A percentile compares a stretch with the other conserved stretches of the same genome.
phyloP scores from a whole-genome alignment of 2,888 invertebrate species.

The Cheiracanthium punctorium region DNA sequence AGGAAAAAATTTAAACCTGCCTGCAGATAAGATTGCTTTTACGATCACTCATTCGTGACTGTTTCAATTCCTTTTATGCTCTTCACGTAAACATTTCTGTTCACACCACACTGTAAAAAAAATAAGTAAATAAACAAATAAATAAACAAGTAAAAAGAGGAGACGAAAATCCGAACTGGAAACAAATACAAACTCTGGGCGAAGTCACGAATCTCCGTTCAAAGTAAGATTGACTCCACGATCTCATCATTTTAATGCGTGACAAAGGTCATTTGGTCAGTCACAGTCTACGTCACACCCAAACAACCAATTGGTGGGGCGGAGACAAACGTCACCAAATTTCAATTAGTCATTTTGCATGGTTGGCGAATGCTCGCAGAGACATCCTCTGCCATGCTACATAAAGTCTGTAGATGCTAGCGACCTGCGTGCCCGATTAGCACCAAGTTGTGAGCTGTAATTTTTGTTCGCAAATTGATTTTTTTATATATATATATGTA shows the following conservation, averaged over 20 bases:
- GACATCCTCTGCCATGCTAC: conserved; percentile 4
- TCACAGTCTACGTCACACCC: conserved; percentile 66
- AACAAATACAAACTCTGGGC: too few species aligned
- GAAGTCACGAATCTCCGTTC: conserved; percentile 2
- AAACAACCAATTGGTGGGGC: conserved; percentile 62
- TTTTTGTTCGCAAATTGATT: conserved; percentile 21
- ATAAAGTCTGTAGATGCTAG: conserved; percentile 35
- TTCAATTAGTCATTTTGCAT: conserved; percentile 61
- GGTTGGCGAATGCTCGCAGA: conserved; percentile 20
- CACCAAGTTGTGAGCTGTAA: conserved; percentile 33
- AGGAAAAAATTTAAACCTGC: too few species aligned
- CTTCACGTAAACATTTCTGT: conserved; percentile 28
- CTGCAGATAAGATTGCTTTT: too few species aligned
- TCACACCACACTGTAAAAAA: conserved; percentile 31
- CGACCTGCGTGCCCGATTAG: conserved; percentile 41
- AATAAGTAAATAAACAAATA: too few species aligned
- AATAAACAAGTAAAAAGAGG: too few species aligned
- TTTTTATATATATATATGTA: background rate
- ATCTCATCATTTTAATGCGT: conserved; percentile 26
- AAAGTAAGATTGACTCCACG: background rate
- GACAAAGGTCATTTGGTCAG: conserved; percentile 58
- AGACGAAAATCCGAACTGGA: too few species aligned
- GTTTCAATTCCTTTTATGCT: background rate
- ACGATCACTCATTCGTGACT: background rate
- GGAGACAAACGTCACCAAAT: conserved; percentile 54